Base-by-base conservation (phyloP, 2,113 vertebrate genomes). In the Nerophis ophidion region DNA sequence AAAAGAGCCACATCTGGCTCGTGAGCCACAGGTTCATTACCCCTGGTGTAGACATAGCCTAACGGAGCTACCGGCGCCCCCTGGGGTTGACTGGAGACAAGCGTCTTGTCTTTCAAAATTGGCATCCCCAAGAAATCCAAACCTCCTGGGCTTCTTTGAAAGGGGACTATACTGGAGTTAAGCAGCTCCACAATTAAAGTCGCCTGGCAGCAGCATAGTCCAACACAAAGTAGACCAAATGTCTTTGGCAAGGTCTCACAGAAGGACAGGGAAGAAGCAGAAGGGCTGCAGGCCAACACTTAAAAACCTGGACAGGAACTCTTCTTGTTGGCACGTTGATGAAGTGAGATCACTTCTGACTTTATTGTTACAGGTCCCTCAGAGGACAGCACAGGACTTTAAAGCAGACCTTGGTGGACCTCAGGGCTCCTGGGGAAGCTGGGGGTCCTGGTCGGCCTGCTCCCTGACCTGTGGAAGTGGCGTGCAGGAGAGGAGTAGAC, bases 391-490 rank as follows among this genome's bases (percentile, higher is more conserved):
- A 0, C 81, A 81, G 38, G 86, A 89, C 1, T 36, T 77, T 0
- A 89, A 86, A 7, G 68, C 82, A 2, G 71, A 84, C 36, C 49
- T 81, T 1, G 80, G 74, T 2, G 86, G 84, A 0, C 61, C 70
- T 17, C 84, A 86, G 0, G 93, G 93, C 4, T 76, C 90, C 38
- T 98, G 95, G 95, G 94, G 95, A 0, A 60, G 83, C 19, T 98
- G 96, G 96, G 93, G 93, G 0, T 73, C 91, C n/a, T 98, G 94
- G 96, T 90, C 93, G 0, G 86, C 90, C 54, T 98, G 96, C 71
- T 96, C 95, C 0, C 86, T 78, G 64, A 94, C 92, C 52, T 98
- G 96, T 85, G 94, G 92, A 1, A 91, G 88, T 0, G 96, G 96
- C 0, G 93, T 97, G 34, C 93, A 94, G 86, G 91, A 92, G 79